Conservation (phyloP, 2,888 invertebrate species). For the Fragum whitleyi region DNA sequence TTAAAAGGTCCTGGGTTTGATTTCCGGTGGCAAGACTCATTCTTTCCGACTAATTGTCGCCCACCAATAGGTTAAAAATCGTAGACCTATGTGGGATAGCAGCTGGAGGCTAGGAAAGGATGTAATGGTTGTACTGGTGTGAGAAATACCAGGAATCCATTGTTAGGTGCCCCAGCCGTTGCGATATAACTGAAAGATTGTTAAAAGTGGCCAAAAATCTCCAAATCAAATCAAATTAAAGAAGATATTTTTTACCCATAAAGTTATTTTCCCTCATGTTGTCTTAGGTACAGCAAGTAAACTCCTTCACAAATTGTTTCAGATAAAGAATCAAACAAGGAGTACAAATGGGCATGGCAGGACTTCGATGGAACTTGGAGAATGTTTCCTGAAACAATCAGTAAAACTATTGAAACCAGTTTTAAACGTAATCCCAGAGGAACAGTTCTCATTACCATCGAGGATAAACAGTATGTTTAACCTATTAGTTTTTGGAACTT, state of each 20-base stretch:
- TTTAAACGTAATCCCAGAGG: conserved; percentile 36
- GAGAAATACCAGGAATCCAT: too few species aligned
- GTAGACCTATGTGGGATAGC: too few species aligned
- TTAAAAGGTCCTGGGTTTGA: too few species aligned
- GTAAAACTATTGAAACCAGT: conserved; percentile 36
- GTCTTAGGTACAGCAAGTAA: not conserved
- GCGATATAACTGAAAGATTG: not conserved
- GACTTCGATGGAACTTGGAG: conserved; percentile 31
- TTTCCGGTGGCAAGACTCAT: too few species aligned
- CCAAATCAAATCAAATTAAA: too few species aligned
- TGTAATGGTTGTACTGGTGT: too few species aligned
- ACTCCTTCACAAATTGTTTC: not conserved
- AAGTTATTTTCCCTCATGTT: not conserved
- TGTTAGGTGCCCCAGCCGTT: too few species aligned
- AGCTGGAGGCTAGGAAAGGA: too few species aligned
- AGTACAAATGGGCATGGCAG: conserved; percentile 41
- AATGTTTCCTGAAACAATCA: conserved; percentile 23
- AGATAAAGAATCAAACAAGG: not conserved
- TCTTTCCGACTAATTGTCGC: too few species aligned
- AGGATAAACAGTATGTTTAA: conserved; percentile 26
- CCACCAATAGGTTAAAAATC: too few species aligned
- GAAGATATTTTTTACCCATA: too few species aligned
- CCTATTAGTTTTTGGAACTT: too few species aligned
- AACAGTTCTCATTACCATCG: conserved; percentile 22
- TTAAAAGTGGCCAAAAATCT: not conserved